Conservation (phyloP, 2,888 invertebrate species). For the Eledona agricola region DNA sequence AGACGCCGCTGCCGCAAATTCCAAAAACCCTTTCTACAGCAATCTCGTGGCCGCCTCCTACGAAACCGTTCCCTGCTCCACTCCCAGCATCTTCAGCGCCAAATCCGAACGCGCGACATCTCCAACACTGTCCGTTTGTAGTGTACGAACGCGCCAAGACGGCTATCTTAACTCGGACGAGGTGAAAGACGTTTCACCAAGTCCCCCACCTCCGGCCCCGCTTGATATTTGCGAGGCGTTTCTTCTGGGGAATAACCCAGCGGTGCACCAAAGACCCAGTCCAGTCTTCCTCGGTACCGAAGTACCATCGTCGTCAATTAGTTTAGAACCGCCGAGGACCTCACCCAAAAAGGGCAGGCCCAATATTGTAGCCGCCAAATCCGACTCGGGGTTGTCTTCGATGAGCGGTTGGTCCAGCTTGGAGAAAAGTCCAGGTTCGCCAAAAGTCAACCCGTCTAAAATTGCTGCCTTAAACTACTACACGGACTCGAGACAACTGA, state of each 20-base stretch:
- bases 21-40: conserved; percentile 60
- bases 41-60: conserved; percentile 65
- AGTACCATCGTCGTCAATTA: conserved; percentile 57
- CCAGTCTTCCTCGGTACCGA: conserved; percentile 63
- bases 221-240: conserved; percentile 69
- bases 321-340: conserved; percentile 68
- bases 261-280: conserved; percentile 55
- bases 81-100: conserved; percentile 64
- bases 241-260: conserved; percentile 45
- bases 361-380: conserved; percentile 78
- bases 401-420: conserved; percentile 88
- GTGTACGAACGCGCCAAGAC: conserved; percentile 72
- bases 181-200: conserved; percentile 64
- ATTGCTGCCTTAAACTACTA: conserved; percentile 48
- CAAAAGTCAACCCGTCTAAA: conserved; percentile 65
- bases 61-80: conserved; percentile 63
- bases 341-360: conserved; percentile 75
- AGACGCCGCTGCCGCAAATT: conserved; percentile 63
- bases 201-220: conserved; percentile 85
- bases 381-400: conserved; percentile 86
- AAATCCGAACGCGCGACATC: conserved; percentile 68
- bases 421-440: conserved; percentile 86
- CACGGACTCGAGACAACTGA: conserved; percentile 25
- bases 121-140: conserved; percentile 71
- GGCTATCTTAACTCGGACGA: conserved; percentile 62